A percentile compares a stretch with the other conserved stretches of the same genome.
Conservation (phyloP, 2,888 invertebrate species). For the Vesta saturnalis region DNA sequence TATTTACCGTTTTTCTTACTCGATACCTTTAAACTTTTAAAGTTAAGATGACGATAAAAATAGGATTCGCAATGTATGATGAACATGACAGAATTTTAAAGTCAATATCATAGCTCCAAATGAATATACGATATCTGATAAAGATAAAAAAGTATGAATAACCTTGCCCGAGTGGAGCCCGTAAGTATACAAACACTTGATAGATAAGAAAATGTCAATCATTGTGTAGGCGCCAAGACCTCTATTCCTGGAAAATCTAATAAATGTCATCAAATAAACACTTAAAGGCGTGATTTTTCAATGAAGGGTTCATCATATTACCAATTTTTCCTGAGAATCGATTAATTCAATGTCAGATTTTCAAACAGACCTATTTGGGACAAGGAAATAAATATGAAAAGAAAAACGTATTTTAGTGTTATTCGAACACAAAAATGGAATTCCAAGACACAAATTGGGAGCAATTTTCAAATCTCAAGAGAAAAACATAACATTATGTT, state of each 20-base stretch:
- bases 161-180: slow-evolving; percentile 22
- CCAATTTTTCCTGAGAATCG: not conserved
- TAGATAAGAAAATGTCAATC: slow-evolving; percentile 20
- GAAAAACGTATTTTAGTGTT: not conserved
- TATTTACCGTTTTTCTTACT: slow-evolving; percentile 17
- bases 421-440: not conserved
- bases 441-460: slow-evolving; percentile 6
- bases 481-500: slow-evolving; percentile 17
- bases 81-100: too few species aligned
- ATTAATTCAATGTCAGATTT: not conserved
- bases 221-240: slow-evolving; percentile 3
- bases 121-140: not conserved
- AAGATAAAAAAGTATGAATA: slow-evolving; percentile 12
- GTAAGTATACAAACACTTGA: slow-evolving; percentile 14
- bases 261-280: not conserved
- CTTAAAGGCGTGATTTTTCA: not conserved
- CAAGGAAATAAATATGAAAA: not conserved
- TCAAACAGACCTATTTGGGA: not conserved
- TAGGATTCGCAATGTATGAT: not conserved
- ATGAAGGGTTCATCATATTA: slow-evolving; percentile 1
- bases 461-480: slow-evolving; percentile 11
- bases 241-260: slow-evolving; percentile 7
- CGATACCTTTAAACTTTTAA: slow-evolving; percentile 3
- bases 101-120: too few species aligned
- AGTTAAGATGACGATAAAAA: not conserved